phyloP scores from a whole-genome alignment of 30 jellyfish, hydroid and myxozoan genomes.

The Turritopsis dohrnii region DNA sequence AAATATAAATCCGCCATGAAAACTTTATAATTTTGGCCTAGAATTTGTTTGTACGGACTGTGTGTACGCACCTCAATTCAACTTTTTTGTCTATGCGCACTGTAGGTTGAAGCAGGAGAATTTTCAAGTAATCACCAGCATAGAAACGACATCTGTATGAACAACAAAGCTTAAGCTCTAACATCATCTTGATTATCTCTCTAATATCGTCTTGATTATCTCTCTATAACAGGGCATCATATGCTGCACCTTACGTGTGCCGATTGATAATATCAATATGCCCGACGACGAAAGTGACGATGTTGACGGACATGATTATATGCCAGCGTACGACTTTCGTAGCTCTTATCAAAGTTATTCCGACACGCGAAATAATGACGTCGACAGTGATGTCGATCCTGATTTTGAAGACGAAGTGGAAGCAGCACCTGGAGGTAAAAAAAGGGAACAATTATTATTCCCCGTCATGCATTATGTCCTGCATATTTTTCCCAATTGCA shows the following conservation, averaged over 20 bases:
- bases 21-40: too few species aligned
- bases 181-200: too few species aligned
- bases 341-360: constrained; percentile 9
- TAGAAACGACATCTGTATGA: too few species aligned
- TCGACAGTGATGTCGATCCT: constrained; percentile 36
- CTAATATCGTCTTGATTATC: neutral
- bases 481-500: neutral
- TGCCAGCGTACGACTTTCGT: constrained; percentile 17
- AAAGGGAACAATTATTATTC: too few species aligned
- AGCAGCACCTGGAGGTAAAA: constrained; percentile 14
- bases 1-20: too few species aligned
- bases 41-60: too few species aligned
- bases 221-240: constrained; percentile 23
- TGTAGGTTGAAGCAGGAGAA: too few species aligned
- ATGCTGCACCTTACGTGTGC: constrained; percentile 14
- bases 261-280: neutral
- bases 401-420: constrained; percentile 68
- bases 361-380: constrained; percentile 25
- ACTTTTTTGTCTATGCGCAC: too few species aligned
- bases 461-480: too few species aligned
- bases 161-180: too few species aligned
- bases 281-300: constrained; percentile 1
- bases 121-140: too few species aligned
- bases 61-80: too few species aligned
- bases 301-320: constrained; percentile 8